Evolutionary conservation across 1,140 invertebrate genomes (phyloP), one percentile per base, ranked within the genome.

Genomic region (Drosophila bipectinata): DNA sequence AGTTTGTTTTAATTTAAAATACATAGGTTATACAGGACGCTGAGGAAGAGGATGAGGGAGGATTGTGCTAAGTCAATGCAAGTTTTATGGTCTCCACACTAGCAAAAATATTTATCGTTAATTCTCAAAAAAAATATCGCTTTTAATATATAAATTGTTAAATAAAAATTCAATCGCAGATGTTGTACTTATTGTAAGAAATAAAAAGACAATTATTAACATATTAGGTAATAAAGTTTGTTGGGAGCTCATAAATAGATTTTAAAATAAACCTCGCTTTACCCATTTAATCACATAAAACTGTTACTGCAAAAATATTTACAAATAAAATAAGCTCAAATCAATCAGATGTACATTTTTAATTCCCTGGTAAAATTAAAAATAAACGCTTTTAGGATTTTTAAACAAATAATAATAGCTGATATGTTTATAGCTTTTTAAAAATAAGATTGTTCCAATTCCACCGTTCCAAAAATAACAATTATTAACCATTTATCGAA

Each of bases 81-180:
- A 32, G 24, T 34, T 64, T 34, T 32, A 21, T 18, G 9, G 28
- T 64, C 30, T 53, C 49, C 59, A 34, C 48, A n/a, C 30, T 63
- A 52, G 47, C 57, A 44, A 58, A 75, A 59, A 67, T 75, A 58
- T 67, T 51, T 67, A 53, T 67, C 41, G 72, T 75, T 75, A 66
- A 59, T 47, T 62, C 45, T 28, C 39, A 53, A 71, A 37, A 28
- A 28, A 54, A 68, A 68, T 34, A 47, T 2, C 32, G 49, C 66
- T 56, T 68, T 69, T 68, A 57, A 47, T 69, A 68, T 56, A 63
- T 64, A n/a, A 69, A 48, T 12, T 69, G 66, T 69, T 69, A 49
- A 69, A 69, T 37, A 68, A 28, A 56, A 57, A 37, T 57, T 69
- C 56, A 24, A 69, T 69, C 63, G 26, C 41, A 69, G 56, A 48